Conservation (phyloP, 1,140 invertebrate genomes). For the Ostrea denselamellosa region DNA sequence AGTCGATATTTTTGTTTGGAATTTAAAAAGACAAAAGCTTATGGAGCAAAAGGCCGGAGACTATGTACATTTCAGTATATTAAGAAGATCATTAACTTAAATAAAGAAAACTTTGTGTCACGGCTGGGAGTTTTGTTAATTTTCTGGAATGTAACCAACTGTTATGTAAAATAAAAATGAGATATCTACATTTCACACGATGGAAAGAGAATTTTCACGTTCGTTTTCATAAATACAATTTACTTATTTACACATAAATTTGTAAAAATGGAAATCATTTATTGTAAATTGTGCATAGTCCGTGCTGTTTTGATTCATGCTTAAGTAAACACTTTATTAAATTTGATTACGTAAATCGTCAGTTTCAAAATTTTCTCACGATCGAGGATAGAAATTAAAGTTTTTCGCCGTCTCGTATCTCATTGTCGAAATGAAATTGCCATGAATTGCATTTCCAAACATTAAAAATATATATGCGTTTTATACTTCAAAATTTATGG, state of each 20-base stretch:
- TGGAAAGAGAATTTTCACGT: neutral
- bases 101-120: neutral
- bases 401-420: neutral
- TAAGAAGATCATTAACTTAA: neutral
- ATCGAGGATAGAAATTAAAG: neutral
- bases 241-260: too few relatives aligned
- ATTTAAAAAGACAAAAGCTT: constrained; percentile 3
- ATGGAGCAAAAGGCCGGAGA: neutral
- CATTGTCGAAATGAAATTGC: neutral
- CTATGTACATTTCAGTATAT: neutral
- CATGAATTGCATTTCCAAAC: neutral
- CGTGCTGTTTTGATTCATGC: neutral
- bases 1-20: constrained; percentile 29
- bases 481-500: neutral
- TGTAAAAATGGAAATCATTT: neutral
- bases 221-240: too few relatives aligned
- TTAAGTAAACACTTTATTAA: constrained; percentile 1
- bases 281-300: neutral
- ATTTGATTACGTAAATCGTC: neutral
- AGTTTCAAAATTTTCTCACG: constrained; percentile 6
- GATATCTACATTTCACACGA: neutral
- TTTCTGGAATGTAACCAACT: neutral
- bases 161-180: neutral
- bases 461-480: neutral
- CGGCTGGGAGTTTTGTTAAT: neutral